A percentile compares a stretch with the other conserved stretches of the same genome.
These are phyloP conservation scores for Stenoptilia bipunctidactyla DNA, from an alignment of 2,888 invertebrate species.

Conservation along the genomic window DNA sequence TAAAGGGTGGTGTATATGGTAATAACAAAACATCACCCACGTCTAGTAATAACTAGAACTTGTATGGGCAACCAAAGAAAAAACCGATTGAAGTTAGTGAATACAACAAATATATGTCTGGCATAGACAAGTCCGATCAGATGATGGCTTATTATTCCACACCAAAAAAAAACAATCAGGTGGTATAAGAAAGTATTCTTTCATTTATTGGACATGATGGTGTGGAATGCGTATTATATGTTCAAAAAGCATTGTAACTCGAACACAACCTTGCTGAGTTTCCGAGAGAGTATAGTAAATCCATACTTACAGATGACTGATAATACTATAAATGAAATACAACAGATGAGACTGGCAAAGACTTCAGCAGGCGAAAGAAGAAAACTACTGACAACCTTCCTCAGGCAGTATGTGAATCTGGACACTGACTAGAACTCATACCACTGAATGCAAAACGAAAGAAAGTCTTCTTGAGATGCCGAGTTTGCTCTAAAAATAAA, in stretches of 20 bases:
- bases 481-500: constrained; percentile 4
- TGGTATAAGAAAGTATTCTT: constrained; percentile 1
- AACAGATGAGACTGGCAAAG: constrained; percentile 3
- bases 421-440: constrained; percentile 4
- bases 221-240: constrained; percentile 4
- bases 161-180: constrained; percentile 9
- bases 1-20: constrained; percentile 22
- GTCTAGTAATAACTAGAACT: constrained; percentile 2
- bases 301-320: constrained; percentile 2
- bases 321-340: constrained; percentile 1
- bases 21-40: constrained; percentile 21
- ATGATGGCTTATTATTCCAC: constrained; percentile 3
- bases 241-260: constrained; percentile 2
- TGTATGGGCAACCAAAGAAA: background rate
- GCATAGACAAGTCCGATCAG: no score
- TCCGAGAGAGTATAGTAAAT: constrained; percentile 2
- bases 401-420: constrained; percentile 1
- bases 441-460: background rate
- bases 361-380: constrained; percentile 4
- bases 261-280: constrained; percentile 2
- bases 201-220: constrained; percentile 5
- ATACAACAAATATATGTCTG: constrained; percentile 5
- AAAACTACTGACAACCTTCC: constrained; percentile 2
- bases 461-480: constrained; percentile 4
- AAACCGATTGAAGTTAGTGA: constrained; percentile 3